Base-by-base conservation (phyloP, 2,113 vertebrate genomes). In the Onychorhynchus coronatus region DNA sequence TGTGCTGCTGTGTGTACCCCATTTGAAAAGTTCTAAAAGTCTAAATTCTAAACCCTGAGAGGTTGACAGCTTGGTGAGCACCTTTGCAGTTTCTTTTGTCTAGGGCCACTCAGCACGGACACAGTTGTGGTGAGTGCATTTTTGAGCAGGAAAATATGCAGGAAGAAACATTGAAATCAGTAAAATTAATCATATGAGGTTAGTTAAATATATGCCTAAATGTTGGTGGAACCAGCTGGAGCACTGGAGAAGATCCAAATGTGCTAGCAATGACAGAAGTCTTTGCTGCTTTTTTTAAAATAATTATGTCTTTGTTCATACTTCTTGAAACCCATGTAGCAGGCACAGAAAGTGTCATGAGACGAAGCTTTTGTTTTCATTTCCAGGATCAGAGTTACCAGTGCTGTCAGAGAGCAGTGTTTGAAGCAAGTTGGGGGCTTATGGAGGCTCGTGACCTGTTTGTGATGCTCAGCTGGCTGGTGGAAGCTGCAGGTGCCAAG, bases 81-180 rank as follows among this genome's bases (percentile, higher is more conserved):
- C 2, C 55, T 74, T n/a, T 49, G 55, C 1, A 21, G 33, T n/a
- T 56, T 73, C 41, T 88, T 37, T 18, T 16, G 6, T 33, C 31
- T 42, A 41, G 5, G 39, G 35, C 30, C 52, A 25, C 59, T n/a
- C 50, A 37, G 18, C 20, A 35, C 0, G 1, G 20, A 8, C 30
- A 13, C 7, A 6, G 4, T 8, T 66, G 44, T 22, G 41, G 18
- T 0, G 0, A 42, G 49, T 56, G 44, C 17, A 12, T 46, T 50
- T 19, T 10, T 2, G 7, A 47, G 30, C 5, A 42, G 39, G 39
- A 20, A 56, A 63, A 66, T 24, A 12, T 0, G 1, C 8, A 35
- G 49, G 23, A 62, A 47, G 8, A 73, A 76, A 27, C 49, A 46
- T 0, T 53, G 41, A 92, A 77, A 63, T 44, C 10, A 22, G 4